phyloP scores from a whole-genome alignment of 2,888 invertebrate genomes.

The Harmothoe impar region DNA sequence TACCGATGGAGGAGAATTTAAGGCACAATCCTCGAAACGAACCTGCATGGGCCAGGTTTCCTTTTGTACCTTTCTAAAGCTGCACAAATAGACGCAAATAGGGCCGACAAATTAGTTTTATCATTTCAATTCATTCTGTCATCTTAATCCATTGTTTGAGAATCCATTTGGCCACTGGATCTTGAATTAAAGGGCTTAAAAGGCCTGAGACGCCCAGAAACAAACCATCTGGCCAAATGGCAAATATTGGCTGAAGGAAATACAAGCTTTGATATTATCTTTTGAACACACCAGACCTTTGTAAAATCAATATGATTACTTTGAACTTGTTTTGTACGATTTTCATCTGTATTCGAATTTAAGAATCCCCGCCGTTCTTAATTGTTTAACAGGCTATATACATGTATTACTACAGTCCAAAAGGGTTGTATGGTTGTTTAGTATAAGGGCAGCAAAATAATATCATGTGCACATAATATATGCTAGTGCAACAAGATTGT shows the following conservation, averaged over 20 bases:
- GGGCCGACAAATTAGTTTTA: not conserved
- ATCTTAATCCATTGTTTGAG: conserved; percentile 15
- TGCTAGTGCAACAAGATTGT: no score
- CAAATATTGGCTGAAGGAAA: conserved; percentile 5
- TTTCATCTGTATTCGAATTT: no score
- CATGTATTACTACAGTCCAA: no score
- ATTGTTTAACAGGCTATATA: no score
- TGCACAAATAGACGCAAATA: not conserved
- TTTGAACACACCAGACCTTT: not conserved
- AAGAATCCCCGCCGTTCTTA: no score
- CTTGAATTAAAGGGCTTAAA: not conserved
- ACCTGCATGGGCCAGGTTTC: no score
- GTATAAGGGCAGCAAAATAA: no score
- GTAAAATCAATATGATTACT: not conserved
- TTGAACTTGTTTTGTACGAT: not conserved
- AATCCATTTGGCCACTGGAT: not conserved
- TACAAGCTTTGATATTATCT: not conserved
- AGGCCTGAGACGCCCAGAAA: not conserved
- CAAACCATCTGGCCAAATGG: not conserved
- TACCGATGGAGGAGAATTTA: no score
- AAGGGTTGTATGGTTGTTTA: no score
- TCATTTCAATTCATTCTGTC: not conserved
- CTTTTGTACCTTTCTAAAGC: no score
- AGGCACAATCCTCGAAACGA: no score
- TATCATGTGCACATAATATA: no score